Evolutionary conservation across 2,797 vertebrate species (phyloP), one percentile per base, ranked within the genome.

Genomic region (Tokudaia tokunoshimensis): DNA sequence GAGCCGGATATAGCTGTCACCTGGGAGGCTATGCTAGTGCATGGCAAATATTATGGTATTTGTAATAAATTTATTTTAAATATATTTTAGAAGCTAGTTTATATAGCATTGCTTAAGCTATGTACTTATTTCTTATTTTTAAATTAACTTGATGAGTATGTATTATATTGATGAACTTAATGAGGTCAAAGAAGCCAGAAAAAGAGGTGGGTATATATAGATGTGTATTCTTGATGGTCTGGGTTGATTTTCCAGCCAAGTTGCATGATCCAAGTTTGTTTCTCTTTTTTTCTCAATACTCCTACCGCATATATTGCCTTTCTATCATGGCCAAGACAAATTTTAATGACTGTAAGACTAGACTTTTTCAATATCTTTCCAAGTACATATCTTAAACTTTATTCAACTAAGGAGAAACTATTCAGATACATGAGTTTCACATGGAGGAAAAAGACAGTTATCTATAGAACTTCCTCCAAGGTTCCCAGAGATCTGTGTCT

Each of bases 71-170:
- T 59, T 81, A 9, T 86, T 63, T 82, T 47, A 20, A 75, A 75
- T 52, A 50, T 3, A 17, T 93, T 93, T 55, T 11, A 57, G 31
- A 82, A 72, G n/a, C 22, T 81, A 57, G n/a, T 89, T 79, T 81
- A 17, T 24, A 44, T 9, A 76, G 0, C 8, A 11, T 20, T 37
- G 8, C 52, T 0, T 3, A 11, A 75, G 12, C 7, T 52, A 31
- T 44, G 19, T 70, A 11, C 61, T 89, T 85, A 26, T 82, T 84
- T 47, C 34, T 88, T 47, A 89, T 59, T 92, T 89, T 57, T 19
- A 55, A 79, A 81, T 19, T n/a, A 84, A 20, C n/a, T 79, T 65
- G 52, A 19, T 63, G n/a, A 57, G 20, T 59, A 74, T 14, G 4
- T 50, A 34, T 26, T 17, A n/a, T 1, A 19, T 14, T 65, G 3